Evolutionary conservation across 1,140 invertebrate genomes (phyloP).

Genomic region (Globodera ellingtonae): DNA sequence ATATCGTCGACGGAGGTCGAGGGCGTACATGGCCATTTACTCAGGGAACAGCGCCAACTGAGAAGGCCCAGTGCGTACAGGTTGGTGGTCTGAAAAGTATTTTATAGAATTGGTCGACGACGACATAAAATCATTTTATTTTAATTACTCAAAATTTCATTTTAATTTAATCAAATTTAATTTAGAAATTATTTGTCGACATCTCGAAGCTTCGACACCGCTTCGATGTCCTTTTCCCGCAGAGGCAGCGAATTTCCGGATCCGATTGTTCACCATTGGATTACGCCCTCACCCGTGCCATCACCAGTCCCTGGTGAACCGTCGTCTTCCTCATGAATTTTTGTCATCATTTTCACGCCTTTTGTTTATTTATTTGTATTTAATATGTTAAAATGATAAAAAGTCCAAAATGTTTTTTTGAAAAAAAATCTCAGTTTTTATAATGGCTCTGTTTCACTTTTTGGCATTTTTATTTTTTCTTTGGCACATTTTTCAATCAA

Average conservation of each 20-base stretch:
- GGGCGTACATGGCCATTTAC: background rate
- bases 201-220: slow-evolving; percentile 55
- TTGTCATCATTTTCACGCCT: background rate
- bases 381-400: too few species aligned
- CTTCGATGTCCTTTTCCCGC: slow-evolving; percentile 53
- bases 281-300: background rate
- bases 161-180: too few species aligned
- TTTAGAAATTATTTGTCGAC: slow-evolving; percentile 56
- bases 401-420: too few species aligned
- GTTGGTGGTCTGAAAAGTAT: background rate
- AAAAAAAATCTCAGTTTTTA: too few species aligned
- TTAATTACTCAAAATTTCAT: slow-evolving; percentile 6
- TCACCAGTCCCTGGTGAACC: background rate
- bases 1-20: slow-evolving; percentile 42
- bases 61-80: slow-evolving; percentile 29
- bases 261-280: slow-evolving; percentile 11
- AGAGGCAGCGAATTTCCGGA: slow-evolving; percentile 27
- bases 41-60: slow-evolving; percentile 22
- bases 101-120: too few species aligned
- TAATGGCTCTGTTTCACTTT: too few species aligned
- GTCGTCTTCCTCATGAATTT: background rate
- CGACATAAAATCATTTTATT: too few species aligned
- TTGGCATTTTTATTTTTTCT: too few species aligned
- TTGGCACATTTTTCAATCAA: too few species aligned
- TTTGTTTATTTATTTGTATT: too few species aligned